Evolutionary conservation across 2,888 invertebrate genomes (phyloP), one percentile per base, ranked within the genome.

Genomic region (Melanotus villosus): DNA sequence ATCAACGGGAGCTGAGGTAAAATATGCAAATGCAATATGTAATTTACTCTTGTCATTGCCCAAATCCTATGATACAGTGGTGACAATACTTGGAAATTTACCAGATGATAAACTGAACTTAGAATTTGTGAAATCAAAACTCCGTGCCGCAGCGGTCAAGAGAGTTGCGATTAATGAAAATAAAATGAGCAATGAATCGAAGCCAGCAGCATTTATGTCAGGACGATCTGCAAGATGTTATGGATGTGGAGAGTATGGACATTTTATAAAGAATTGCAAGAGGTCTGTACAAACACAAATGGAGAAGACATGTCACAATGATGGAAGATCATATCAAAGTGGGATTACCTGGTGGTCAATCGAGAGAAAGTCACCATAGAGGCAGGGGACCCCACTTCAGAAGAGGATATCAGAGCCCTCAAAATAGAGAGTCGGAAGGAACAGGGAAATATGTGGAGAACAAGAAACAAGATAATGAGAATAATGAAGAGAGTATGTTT

Each of bases 11-110:
- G 41, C 56, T 14, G 50, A 65, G 54, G 26, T 73, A 54, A 16
- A 57, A 23, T 67, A 74, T 16, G 36, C 70, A 23, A 64, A 68
- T 30, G 26, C 68, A 19, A 58, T 68, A 5, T 70, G 68, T 12
- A 72, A 68, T 16, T 19, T 74, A 19, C 38, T 72, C 18, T 14
- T 72, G 18, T 47, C 56, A 7, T 32, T 73, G 19, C 38, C 38
- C 12, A 38, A 38, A 14, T 14, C 12, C 2, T 38, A 14, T 38
- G 38, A 38, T 1, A 38, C 38, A 14, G 38, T 38, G 6, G 14
- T 38, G 1, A 38, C 38, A 12, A 14, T 38, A 38, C 12, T 38
- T 3, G 38, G 14, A 38, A 38, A 14, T 14, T 14, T 38, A 14
- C 14, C 38, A 14, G 32, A 32, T 9, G 32, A 38, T 32, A 32